Conservation (phyloP, 2,113 vertebrate species). For the Callaeas wilsoni region DNA sequence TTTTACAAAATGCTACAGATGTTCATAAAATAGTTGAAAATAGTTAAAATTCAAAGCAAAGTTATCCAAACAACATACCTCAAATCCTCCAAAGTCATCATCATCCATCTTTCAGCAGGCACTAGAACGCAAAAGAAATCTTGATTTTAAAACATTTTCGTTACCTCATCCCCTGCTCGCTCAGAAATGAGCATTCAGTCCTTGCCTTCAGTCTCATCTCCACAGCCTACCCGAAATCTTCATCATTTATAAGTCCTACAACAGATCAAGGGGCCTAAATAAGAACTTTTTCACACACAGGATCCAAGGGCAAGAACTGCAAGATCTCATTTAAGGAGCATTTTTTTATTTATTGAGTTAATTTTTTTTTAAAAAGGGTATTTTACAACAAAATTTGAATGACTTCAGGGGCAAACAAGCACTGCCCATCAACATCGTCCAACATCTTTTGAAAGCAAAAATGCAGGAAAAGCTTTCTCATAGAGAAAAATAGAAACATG, state of each 20-base stretch:
- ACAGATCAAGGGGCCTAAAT: not conserved
- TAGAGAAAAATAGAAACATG: not conserved
- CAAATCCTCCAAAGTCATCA: slow-evolving; percentile 82
- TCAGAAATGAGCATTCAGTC: not conserved
- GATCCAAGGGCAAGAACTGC: not conserved
- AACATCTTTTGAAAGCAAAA: not conserved
- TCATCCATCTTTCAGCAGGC: slow-evolving; percentile 74
- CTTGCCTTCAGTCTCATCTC: not conserved
- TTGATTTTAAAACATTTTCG: not conserved
- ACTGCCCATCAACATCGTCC: not conserved
- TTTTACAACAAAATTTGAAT: not conserved
- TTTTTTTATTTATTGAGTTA: not conserved
- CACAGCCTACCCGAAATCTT: not conserved
- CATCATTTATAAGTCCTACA: not conserved
- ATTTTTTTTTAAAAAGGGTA: no score
- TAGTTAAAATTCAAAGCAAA: not conserved
- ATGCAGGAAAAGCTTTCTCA: not conserved
- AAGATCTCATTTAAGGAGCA: not conserved
- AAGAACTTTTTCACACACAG: not conserved
- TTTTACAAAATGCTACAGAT: not conserved
- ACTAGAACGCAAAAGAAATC: slow-evolving; percentile 61
- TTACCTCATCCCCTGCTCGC: not conserved
- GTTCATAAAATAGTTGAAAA: not conserved
- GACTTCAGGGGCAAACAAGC: not conserved
- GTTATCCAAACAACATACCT: slow-evolving; percentile 65